Evolutionary conservation across 1,140 invertebrate species (phyloP), one percentile per base, ranked within the genome.

Genomic region (Plodia interpunctella): DNA sequence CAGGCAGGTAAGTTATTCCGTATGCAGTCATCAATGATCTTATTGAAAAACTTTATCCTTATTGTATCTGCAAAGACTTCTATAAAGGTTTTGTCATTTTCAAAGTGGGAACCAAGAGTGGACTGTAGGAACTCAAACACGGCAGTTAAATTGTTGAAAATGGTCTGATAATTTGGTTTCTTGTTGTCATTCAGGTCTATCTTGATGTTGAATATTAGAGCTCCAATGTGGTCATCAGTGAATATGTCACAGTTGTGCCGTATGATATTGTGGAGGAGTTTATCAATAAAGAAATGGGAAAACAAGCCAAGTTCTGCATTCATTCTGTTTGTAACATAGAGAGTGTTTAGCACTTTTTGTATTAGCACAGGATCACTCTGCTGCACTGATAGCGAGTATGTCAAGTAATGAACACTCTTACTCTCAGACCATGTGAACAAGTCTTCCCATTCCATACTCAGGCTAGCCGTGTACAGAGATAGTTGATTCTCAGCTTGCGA

Each of bases 41-140:
- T 87, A 21, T 70, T 70, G 35, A 87, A 89, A 63, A 89, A 89
- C 55, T 73, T 79, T 3, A 76, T 61, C 8, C 72, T 65, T 0
- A 85, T 80, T 0, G 66, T 77, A 18, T 87, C 76, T 0, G 78
- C 70, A 66, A 89, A 85, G 0, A 81, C 70, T 65, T 80, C 72
- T 21, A 87, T 80, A 19, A 89, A 89, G 49, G 71, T 82, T 62
- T 73, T 67, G 5, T 78, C 83, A 58, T 66, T 60, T 49, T 83
- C 78, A 65, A 87, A 76, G 10, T 83, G 76, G 20, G 73, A 74
- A 3, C 79, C 82, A 21, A 89, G 62, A 6, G 82, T 87, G 50
- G 84, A 80, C 44, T 89, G 77, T 3, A 89, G 63, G 55, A 89
- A 89, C 59, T 89, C 87, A 77, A 89, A 87, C 21, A 85, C 69